Percentiles rank a stretch among this genome's conserved stretches.
phyloP scores from a whole-genome alignment of 2,888 invertebrate species.

The Rhingia rostrata region DNA sequence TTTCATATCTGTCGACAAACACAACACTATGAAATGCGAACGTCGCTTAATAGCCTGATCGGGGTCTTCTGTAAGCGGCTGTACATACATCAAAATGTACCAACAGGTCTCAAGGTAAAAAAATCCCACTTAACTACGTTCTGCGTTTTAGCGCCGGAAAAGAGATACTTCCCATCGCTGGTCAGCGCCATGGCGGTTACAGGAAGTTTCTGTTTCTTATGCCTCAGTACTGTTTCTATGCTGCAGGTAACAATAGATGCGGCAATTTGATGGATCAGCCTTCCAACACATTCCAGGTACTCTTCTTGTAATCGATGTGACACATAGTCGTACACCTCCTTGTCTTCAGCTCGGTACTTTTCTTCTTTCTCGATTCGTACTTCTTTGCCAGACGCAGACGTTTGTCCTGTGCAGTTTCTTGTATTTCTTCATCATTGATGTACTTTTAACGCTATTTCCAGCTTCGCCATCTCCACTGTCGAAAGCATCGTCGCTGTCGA shows the following conservation, averaged over 20 bases:
- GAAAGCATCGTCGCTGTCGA: conserved; percentile 87
- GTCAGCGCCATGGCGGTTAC: conserved; percentile 92
- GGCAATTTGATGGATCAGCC: conserved; percentile 90
- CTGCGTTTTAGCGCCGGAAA: conserved; percentile 94
- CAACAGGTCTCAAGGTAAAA: conserved; percentile 86
- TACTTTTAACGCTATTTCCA: conserved; percentile 75
- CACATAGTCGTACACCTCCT: conserved; percentile 85
- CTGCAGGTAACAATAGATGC: conserved; percentile 84
- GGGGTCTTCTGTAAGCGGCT: conserved; percentile 82
- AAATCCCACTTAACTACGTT: conserved; percentile 93
- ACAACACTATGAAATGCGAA: conserved; percentile 86
- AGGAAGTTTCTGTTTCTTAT: conserved; percentile 90
- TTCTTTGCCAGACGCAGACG: conserved; percentile 94
- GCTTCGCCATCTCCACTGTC: conserved; percentile 83
- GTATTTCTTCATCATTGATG: conserved; percentile 81
- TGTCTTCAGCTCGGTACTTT: conserved; percentile 87
- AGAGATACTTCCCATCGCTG: conserved; percentile 88
- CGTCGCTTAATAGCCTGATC: conserved; percentile 78
- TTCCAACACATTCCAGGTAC: conserved; percentile 93
- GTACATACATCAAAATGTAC: conserved; percentile 83
- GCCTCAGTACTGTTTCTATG: conserved; percentile 85
- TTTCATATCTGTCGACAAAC: conserved; percentile 91
- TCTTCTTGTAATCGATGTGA: conserved; percentile 92
- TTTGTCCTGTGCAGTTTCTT: conserved; percentile 95
- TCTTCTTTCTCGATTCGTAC: conserved; percentile 94